These are phyloP conservation scores for Pogonus chalceus DNA, from an alignment of 1,140 invertebrate species.

Conservation along the genomic window DNA sequence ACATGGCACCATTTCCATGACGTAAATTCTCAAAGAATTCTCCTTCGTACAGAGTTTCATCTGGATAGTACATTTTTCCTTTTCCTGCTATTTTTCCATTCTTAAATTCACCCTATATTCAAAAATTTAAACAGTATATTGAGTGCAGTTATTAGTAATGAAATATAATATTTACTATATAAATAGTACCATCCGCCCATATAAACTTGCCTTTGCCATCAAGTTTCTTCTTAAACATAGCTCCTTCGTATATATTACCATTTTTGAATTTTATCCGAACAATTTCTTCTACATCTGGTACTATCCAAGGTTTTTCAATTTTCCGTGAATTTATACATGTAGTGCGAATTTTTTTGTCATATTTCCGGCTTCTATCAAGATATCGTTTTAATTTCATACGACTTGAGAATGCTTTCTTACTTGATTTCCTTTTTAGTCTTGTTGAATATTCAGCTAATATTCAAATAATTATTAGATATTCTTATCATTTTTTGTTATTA, in stretches of 20 bases:
- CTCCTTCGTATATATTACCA: conserved; percentile 37
- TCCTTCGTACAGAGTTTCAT: conserved; percentile 44
- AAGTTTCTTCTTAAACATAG: conserved; percentile 40
- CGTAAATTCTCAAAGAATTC: conserved; percentile 41
- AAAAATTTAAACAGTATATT: conserved; percentile 11
- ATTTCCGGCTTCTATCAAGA: no score
- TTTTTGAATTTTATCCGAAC: conserved; percentile 37
- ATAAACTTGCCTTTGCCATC: conserved; percentile 41
- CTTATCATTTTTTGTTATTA: no score
- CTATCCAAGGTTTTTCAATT: no score
- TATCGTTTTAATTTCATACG: no score
- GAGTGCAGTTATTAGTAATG: background rate
- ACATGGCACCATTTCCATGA: conserved; percentile 43
- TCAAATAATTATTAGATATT: no score
- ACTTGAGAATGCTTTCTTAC: no score
- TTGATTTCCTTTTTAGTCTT: no score
- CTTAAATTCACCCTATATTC: conserved; percentile 47
- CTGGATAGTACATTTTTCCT: conserved; percentile 42
- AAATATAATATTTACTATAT: conserved; percentile 10
- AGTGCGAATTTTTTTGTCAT: no score
- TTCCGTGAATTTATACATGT: no score
- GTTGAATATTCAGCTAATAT: no score
- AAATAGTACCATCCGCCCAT: conserved; percentile 41
- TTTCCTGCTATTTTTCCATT: conserved; percentile 42
- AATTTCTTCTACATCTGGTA: conserved; percentile 12